Conservation (phyloP, 2,797 vertebrate genomes). For the Cirrhinus molitorella region DNA sequence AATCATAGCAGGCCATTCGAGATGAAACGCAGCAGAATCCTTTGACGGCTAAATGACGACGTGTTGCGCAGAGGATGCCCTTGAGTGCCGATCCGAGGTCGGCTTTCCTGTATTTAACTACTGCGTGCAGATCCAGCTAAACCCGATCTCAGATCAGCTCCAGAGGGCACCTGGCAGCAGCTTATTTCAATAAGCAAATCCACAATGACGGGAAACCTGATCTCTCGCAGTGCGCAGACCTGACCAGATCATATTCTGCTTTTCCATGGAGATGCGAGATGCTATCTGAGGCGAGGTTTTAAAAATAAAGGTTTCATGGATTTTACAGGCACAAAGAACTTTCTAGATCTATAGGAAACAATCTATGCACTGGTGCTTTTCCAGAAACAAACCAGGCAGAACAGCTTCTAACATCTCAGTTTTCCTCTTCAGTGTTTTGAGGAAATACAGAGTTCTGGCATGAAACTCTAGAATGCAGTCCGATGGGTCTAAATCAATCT, state of each 20-base stretch:
- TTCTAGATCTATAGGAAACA: constrained; percentile 18
- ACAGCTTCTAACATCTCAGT: background rate
- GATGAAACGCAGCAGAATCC: constrained; percentile 45
- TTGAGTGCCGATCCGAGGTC: constrained; percentile 23
- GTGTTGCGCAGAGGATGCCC: constrained; percentile 7
- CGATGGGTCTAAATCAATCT: no score
- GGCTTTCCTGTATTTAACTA: constrained; percentile 2
- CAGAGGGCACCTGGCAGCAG: constrained; percentile 4
- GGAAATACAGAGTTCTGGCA: no score
- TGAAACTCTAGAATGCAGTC: no score
- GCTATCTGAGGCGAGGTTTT: constrained; percentile 1
- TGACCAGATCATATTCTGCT: constrained; percentile 11
- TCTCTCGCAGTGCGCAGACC: background rate
- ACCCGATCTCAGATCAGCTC: constrained; percentile 23
- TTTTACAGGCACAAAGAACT: background rate
- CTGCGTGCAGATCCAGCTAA: background rate
- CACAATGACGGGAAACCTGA: constrained; percentile 29
- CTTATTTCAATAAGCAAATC: constrained; percentile 34
- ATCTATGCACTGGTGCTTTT: background rate
- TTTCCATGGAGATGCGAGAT: constrained; percentile 9
- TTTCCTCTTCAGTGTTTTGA: background rate
- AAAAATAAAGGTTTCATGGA: constrained; percentile 5
- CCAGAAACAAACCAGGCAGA: background rate
- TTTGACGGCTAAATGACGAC: constrained; percentile 46
- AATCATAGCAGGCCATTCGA: constrained; percentile 31